A percentile compares a stretch with the other conserved stretches of the same genome.
Evolutionary conservation across 2,797 vertebrate genomes (phyloP).

Genomic region (Siniperca undulata): DNA sequence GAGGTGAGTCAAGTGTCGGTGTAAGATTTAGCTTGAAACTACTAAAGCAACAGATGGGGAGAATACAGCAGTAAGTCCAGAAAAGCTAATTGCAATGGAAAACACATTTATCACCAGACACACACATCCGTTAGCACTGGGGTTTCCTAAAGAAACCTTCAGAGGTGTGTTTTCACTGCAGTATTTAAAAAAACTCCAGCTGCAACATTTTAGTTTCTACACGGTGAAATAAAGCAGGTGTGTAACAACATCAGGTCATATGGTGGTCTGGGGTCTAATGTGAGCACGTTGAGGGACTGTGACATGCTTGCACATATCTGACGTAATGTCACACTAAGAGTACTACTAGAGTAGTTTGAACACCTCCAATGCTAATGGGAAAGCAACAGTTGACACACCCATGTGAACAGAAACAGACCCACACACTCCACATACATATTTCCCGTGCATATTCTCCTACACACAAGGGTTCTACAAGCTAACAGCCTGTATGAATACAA

Average conservation of each 20-base stretch:
- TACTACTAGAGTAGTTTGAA: too few species aligned
- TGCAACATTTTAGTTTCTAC: not conserved
- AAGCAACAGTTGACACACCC: not conserved
- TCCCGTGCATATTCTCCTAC: not conserved
- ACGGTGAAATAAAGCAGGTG: too few species aligned
- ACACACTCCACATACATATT: not conserved
- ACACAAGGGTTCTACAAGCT: not conserved
- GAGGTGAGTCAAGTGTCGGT: not conserved
- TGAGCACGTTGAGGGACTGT: too few species aligned
- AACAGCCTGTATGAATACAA: conserved; percentile 2
- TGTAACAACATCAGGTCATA: not conserved
- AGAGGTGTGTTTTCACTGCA: not conserved
- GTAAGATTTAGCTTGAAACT: not conserved
- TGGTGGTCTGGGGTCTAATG: too few species aligned
- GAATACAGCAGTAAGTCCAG: not conserved
- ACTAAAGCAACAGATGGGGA: not conserved
- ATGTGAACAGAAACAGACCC: not conserved
- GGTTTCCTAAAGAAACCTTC: not conserved
- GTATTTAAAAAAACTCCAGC: not conserved
- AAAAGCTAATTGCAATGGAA: not conserved
- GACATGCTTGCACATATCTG: too few species aligned
- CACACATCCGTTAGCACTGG: not conserved
- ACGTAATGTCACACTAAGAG: not conserved
- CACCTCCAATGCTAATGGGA: not conserved
- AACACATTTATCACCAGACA: not conserved